A percentile compares a stretch with the other conserved stretches of the same genome.
Conservation (phyloP, 2,113 vertebrate genomes). For the Tinamus guttatus region DNA sequence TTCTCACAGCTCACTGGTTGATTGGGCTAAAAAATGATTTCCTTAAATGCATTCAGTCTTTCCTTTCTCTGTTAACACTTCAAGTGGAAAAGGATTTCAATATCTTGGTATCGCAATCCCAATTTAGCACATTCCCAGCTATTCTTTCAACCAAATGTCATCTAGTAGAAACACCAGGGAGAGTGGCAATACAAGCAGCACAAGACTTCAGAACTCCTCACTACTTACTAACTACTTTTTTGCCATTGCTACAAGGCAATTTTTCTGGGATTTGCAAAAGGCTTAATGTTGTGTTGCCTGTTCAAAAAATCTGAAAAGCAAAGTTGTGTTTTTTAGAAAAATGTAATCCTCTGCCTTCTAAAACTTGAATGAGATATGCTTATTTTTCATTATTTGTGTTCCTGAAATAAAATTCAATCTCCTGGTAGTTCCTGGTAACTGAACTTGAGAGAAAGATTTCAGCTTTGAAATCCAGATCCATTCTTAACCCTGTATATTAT, state of each 20-base stretch:
- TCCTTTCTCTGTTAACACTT: background rate
- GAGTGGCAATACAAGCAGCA: background rate
- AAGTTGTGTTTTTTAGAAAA: background rate
- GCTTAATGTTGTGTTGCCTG: background rate
- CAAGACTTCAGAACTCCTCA: background rate
- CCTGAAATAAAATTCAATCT: background rate
- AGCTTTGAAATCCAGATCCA: background rate
- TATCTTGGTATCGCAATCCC: background rate
- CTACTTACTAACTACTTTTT: background rate
- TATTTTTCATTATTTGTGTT: background rate
- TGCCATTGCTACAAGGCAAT: background rate
- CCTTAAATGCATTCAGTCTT: background rate
- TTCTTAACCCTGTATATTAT: background rate
- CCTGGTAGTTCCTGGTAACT: background rate
- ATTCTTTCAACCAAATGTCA: background rate
- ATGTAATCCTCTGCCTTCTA: background rate
- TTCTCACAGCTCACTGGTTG: constrained; percentile 38
- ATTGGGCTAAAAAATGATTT: background rate
- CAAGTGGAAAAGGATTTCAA: background rate
- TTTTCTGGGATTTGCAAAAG: too few species aligned
- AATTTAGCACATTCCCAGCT: background rate
- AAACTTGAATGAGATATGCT: background rate
- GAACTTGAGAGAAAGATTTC: background rate
- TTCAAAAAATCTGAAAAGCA: background rate
- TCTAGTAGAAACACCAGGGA: background rate